Evolutionary conservation across 2,113 vertebrate species (phyloP), one percentile per base, ranked within the genome.

Genomic region (Rattus norvegicus): DNA sequence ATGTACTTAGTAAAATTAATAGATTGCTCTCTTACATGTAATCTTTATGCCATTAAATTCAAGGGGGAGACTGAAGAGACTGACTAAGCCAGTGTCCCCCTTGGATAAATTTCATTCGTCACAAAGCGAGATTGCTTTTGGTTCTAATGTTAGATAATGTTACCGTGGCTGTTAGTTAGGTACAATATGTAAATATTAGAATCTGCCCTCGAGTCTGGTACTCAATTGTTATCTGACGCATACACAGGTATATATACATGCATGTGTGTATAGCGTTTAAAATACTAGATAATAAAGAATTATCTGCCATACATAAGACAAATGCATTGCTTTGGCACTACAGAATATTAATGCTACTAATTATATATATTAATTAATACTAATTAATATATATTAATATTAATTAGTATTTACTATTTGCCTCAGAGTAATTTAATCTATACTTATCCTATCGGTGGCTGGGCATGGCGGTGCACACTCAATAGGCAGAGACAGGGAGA

Each of bases 161-260:
- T 98, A 98, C 97, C 98, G 98, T 98, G 98, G 98, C 98, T 99
- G 99, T 98, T 99, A 99, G 99, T 99, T 99, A 99, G 98, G 97
- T 98, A 98, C 98, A 98, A 98, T 98, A 99, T 99, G 99, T 98
- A 99, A 99, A 99, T 98, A 97, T 24, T 92, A 95, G 94, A 95
- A 89, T 65, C 39, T 76, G 39, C 95, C n/a, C 33, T 43, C 63
- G 30, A 96, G 96, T 93, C 90, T 73, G 98, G 67, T 77, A 70
- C 72, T 97, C 90, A n/a, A 47, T 56, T 95, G 90, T 81, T 83
- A 63, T 43, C 59, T 90, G 14, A 73, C 16, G n/a, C 69, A 72
- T 24, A 77, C 0, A 85, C 9, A 52, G 24, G 63, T 56, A 28
- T 30, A 36, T 26, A 11, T 49, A 6, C 26, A 5, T 49, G 5